Percentiles rank a stretch among this genome's conserved stretches.
Evolutionary conservation across 2,888 invertebrate genomes (phyloP).

Genomic region (Rapana venosa): DNA sequence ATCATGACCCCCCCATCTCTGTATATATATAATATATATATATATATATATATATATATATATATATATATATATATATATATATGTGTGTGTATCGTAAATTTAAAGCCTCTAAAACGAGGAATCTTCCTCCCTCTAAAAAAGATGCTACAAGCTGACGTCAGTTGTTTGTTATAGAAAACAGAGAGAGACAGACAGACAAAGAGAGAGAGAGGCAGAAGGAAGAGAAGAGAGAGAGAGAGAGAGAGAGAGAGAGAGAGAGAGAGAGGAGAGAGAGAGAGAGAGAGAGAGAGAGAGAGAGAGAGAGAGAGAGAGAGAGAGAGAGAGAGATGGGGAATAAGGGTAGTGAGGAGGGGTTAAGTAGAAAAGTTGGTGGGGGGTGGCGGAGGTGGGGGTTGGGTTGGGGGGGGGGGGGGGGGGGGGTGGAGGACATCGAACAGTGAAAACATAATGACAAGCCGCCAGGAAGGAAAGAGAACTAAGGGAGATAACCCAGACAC

Average conservation of each 20-base stretch:
- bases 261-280: neutral
- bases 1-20: neutral
- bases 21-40: neutral
- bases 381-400: no score
- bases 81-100: no score
- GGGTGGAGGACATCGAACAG: neutral
- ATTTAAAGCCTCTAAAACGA: no score
- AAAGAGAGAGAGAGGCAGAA: neutral
- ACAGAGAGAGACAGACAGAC: neutral
- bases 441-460: slow-evolving; percentile 10
- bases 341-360: no score
- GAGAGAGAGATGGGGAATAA: neutral
- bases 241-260: neutral
- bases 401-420: neutral
- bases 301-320: neutral
- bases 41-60: no score
- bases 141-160: no score
- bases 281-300: neutral
- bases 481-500: neutral
- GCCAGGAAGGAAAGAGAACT: slow-evolving; percentile 3
- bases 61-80: no score
- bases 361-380: no score
- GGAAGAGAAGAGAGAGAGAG: neutral
- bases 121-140: no score
- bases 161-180: no score